Conservation (phyloP, 2,113 vertebrate species). For the Anarrhichthys ocellatus region DNA sequence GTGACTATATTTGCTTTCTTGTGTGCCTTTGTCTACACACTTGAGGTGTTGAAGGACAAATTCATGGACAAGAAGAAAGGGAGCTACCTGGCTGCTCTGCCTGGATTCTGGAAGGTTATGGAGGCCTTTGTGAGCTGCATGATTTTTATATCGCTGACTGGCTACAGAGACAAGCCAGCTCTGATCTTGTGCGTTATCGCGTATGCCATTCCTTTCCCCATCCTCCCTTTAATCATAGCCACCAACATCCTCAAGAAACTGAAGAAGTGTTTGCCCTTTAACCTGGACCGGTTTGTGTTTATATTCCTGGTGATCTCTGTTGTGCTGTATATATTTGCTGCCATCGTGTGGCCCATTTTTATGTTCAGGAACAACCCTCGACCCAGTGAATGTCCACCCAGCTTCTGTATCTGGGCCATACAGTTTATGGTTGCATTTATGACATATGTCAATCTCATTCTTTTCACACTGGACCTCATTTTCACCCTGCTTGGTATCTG, state of each 20-base stretch:
- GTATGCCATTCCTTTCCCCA: conserved; percentile 86
- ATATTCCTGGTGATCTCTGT: conserved; percentile 83
- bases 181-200: conserved; percentile 83
- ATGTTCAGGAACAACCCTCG: conserved; percentile 66
- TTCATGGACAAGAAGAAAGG: conserved; percentile 73
- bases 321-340: conserved; percentile 81
- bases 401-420: conserved; percentile 78
- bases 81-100: conserved; percentile 84
- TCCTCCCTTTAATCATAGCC: conserved; percentile 84
- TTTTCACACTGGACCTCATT: conserved; percentile 85
- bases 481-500: conserved; percentile 82
- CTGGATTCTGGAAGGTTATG: conserved; percentile 87
- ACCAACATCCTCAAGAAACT: conserved; percentile 83
- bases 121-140: conserved; percentile 87
- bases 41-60: conserved; percentile 85
- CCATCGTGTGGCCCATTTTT: conserved; percentile 85
- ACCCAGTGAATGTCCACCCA: neutral
- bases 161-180: conserved; percentile 4
- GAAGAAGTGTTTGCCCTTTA: conserved; percentile 75
- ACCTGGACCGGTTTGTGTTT: conserved; percentile 80
- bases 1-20: conserved; percentile 81
- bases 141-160: conserved; percentile 80
- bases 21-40: conserved; percentile 79
- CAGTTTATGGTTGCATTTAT: conserved; percentile 83
- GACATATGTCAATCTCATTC: conserved; percentile 86